Base-by-base conservation (phyloP, 2,113 vertebrate genomes). In the Charina bottae region DNA sequence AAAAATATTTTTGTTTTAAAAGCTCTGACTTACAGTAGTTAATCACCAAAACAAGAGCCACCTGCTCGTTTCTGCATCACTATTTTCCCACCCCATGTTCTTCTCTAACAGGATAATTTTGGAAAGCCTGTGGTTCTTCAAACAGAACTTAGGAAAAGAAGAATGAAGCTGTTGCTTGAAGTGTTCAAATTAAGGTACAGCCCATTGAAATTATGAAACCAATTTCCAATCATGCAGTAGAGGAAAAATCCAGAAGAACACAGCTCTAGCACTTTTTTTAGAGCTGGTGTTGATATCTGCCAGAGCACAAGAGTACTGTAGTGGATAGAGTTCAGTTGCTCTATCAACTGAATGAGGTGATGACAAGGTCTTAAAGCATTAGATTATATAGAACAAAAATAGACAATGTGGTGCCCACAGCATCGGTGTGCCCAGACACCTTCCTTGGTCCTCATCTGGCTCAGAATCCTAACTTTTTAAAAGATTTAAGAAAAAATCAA, bases 71-170 rank as follows among this genome's bases (percentile, higher is more conserved):
- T 15, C 84, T 0, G 0, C 92, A 64, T 87, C 92, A 90, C 0
- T 0, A 85, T 24, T 19, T 7, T 3, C 42, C 17, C 68, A 17
- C 21, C 21, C 21, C 58, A 94, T 94, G 53, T 93, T 95, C 93
- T 96, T 95, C 93, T 95, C 90, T 96, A 91, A 83, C 0, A 26
- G 28, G 68, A 56, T 92, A 96, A 94, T 95, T 96, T 46, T 93
- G 93, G 88, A 93, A 93, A 60, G 62, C 2, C 0, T 0, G 37
- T 95, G 96, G 95, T 92, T 96, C 94, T 96, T 88, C 95, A 95
- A 92, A 94, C 54, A 92, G 94, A 90, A 86, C 23, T 94, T 92
- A 89, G 24, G 68, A 83, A 13, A 0, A 55, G 33, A 49, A 26
- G 3, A 86, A 54, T 10, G 58, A 83, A 89, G 33, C 33, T 78